phyloP scores from a whole-genome alignment of 1,140 invertebrate genomes.

The Drosophila nikananu region DNA sequence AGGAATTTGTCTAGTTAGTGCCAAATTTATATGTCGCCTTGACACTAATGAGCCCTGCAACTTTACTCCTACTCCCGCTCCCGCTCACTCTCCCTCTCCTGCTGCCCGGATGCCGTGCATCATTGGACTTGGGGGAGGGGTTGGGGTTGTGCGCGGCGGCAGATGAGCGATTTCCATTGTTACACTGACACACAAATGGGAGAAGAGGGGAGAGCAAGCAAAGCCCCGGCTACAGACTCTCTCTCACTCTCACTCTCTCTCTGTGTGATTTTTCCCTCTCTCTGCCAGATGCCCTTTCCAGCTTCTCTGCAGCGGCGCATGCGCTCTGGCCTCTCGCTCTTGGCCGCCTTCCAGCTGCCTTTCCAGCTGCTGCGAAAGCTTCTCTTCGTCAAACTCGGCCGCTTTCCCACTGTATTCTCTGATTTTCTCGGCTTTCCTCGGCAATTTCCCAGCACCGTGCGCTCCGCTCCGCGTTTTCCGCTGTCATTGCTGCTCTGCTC shows the following conservation, averaged over 20 bases:
- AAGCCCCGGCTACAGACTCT: slow-evolving; percentile 4
- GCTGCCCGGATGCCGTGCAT: slow-evolving; percentile 16
- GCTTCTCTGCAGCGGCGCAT: slow-evolving; percentile 65
- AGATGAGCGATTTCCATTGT: slow-evolving; percentile 63
- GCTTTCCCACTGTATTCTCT: slow-evolving; percentile 1
- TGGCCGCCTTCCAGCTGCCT: slow-evolving; percentile 15
- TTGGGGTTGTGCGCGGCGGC: background rate
- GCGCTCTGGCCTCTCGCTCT: slow-evolving; percentile 52
- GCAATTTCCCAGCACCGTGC: slow-evolving; percentile 45
- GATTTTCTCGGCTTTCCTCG: slow-evolving; percentile 49
- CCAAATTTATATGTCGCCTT: slow-evolving; percentile 75
- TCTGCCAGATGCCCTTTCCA: slow-evolving; percentile 48
- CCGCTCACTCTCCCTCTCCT: background rate
- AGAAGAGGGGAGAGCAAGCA: slow-evolving; percentile 8
- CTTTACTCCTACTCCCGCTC: slow-evolving; percentile 18
- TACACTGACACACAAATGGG: slow-evolving; percentile 77
- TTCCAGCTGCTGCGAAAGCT: slow-evolving; percentile 62
- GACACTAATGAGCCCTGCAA: slow-evolving; percentile 74
- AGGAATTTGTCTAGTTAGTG: slow-evolving; percentile 65
- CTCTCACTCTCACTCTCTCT: background rate
- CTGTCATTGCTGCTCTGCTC: slow-evolving; percentile 68
- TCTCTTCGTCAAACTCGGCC: slow-evolving; percentile 11
- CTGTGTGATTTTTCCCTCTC: background rate
- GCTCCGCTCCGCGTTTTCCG: slow-evolving; percentile 69
- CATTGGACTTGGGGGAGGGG: background rate